phyloP scores from a whole-genome alignment of 2,888 invertebrate genomes.

The Luperina testacea region DNA sequence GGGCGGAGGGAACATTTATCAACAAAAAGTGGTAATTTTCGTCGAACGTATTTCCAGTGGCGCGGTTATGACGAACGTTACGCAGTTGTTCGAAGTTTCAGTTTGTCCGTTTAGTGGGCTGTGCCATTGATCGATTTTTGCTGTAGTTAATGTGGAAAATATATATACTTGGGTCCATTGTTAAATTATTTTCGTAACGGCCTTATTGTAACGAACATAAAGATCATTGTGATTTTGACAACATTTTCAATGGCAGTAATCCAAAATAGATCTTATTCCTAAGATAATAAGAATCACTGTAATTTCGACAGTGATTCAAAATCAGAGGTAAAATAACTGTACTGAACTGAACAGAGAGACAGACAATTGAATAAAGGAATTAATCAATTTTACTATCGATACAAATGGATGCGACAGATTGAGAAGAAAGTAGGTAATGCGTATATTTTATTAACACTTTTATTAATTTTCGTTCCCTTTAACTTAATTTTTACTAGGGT shows the following conservation, averaged over 20 bases:
- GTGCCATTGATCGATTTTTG: conserved; percentile 72
- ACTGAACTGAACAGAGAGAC: too few species aligned
- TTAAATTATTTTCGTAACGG: too few species aligned
- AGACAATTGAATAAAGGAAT: not conserved
- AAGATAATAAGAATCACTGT: not conserved
- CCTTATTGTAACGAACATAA: not conserved
- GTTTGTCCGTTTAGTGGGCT: conserved; percentile 72
- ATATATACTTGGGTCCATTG: too few species aligned
- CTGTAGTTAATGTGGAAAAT: conserved; percentile 2
- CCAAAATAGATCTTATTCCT: not conserved
- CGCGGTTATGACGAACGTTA: conserved; percentile 79
- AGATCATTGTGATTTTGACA: not conserved
- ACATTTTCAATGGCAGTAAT: not conserved
- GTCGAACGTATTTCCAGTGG: conserved; percentile 81
- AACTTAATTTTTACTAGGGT: conserved; percentile 38
- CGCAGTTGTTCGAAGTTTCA: conserved; percentile 77
- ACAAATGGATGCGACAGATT: not conserved
- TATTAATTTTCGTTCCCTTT: conserved; percentile 13
- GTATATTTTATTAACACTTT: conserved; percentile 12
- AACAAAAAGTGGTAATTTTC: conserved; percentile 88
- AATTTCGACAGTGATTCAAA: not conserved
- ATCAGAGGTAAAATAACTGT: not conserved
- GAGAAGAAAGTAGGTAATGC: not conserved
- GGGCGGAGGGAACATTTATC: conserved; percentile 82
- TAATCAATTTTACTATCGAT: not conserved